A percentile compares a stretch with the other conserved stretches of the same genome.
These are phyloP conservation scores for Leucoraja ocellata DNA, from an alignment of 2,797 vertebrate species.

Conservation along the genomic window DNA sequence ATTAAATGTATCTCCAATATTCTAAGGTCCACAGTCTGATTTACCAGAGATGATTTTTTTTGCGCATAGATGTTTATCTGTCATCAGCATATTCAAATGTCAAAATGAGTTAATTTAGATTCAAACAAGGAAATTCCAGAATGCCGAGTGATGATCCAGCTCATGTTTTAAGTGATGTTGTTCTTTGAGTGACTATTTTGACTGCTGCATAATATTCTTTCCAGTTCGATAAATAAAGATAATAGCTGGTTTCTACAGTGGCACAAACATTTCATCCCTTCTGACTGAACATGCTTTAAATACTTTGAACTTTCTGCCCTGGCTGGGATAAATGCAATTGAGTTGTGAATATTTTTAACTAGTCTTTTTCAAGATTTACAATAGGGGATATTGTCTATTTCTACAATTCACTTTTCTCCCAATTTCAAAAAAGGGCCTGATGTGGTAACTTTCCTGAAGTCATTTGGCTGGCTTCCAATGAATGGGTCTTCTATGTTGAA, in stretches of 20 bases:
- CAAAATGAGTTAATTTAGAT: neutral
- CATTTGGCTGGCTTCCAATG: constrained; percentile 26
- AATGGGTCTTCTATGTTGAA: neutral
- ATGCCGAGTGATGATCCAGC: constrained; percentile 4
- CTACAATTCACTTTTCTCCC: neutral
- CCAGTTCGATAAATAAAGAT: constrained; percentile 36
- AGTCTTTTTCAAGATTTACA: constrained; percentile 15
- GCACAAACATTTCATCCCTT: neutral
- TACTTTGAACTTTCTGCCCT: constrained; percentile 34
- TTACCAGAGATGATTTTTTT: no score
- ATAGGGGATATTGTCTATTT: neutral
- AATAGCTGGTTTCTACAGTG: neutral
- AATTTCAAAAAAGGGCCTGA: neutral
- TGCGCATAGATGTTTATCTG: neutral
- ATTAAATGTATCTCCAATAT: no score
- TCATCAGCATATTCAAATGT: neutral
- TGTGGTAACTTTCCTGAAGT: constrained; percentile 10
- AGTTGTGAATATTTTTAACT: constrained; percentile 35
- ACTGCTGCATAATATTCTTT: constrained; percentile 15
- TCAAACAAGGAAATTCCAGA: neutral
- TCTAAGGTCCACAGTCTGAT: no score
- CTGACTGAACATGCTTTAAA: constrained; percentile 32
- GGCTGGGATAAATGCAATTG: constrained; percentile 7
- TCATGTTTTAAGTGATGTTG: neutral
- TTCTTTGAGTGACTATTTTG: constrained; percentile 27